Base-by-base conservation (phyloP, 2,113 vertebrate species). In the Xiphophorus couchianus region DNA sequence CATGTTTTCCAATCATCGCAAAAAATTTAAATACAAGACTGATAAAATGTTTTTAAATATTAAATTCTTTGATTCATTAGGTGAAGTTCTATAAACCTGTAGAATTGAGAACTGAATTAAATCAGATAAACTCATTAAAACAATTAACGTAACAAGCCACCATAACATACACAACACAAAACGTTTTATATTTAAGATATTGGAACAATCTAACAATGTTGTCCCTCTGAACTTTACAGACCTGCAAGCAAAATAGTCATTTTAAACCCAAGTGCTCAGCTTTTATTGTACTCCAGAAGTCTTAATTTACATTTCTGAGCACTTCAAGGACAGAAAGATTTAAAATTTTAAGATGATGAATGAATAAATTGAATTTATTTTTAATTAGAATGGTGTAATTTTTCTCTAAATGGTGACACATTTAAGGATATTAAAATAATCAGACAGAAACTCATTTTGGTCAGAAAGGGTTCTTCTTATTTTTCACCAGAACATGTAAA, bases 401-500 rank as follows among this genome's bases (percentile, higher is more conserved):
- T n/a, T 9, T 58, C 25, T 58, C 22, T 25, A n/a, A 58, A n/a
- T 58, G 25, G 51, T 58, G 5, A 54, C 17, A 54, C 48, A 9
- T 54, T 7, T 25, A 54, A 22, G 19, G 6, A 54, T 54, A 25
- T 22, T 9, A 22, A 58, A 58, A 58, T 1, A 58, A n/a, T 25
- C 8, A 58, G 22, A n/a, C 5, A 48, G 44, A 22, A 9, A n/a
- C 8, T 58, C 22, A 58, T 58, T 58, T 58, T 58, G 51, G 8
- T 8, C 8, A 3, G 25, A 58, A 58, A 17, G 51, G 17, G 51
- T 3, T 9, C 6, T 35, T 25, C 58, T 14, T 60, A 58, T 1
- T 25, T 58, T n/a, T 58, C 51, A 10, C 22, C 51, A n/a, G 51
- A 25, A 66, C 31, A 29, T 68, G 39, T 42, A 66, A 75, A 83